These are phyloP conservation scores for Leucozona laternaria DNA, from an alignment of 2,888 invertebrate genomes.

Conservation along the genomic window DNA sequence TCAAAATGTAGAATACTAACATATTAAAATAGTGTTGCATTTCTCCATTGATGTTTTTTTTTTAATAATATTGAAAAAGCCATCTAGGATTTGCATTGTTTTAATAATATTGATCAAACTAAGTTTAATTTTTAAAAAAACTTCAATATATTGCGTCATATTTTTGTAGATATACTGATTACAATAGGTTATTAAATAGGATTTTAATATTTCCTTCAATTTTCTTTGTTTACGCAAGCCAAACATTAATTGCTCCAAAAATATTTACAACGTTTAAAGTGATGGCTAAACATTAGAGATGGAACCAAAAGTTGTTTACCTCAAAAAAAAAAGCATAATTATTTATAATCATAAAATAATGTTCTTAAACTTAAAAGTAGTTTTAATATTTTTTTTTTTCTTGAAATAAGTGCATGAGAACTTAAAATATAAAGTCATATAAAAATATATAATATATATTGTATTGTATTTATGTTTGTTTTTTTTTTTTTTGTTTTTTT, in stretches of 20 bases:
- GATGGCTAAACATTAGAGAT: slow-evolving; percentile 18
- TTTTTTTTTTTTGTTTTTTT: slow-evolving; percentile 20
- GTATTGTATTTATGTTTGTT: not conserved
- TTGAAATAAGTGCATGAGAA: slow-evolving; percentile 59
- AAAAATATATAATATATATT: slow-evolving; percentile 68
- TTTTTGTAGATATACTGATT: slow-evolving; percentile 65
- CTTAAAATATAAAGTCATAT: slow-evolving; percentile 68
- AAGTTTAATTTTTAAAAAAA: slow-evolving; percentile 49
- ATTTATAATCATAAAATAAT: slow-evolving; percentile 42
- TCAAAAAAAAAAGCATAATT: slow-evolving; percentile 1
- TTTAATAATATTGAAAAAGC: too few relatives aligned
- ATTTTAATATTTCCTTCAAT: slow-evolving; percentile 35
- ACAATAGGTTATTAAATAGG: slow-evolving; percentile 55
- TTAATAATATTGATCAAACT: not conserved
- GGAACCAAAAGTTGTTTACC: slow-evolving; percentile 5
- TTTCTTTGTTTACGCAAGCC: slow-evolving; percentile 44
- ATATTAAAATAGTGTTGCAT: too few relatives aligned
- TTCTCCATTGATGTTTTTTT: too few relatives aligned
- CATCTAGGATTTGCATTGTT: too few relatives aligned
- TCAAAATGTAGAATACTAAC: too few relatives aligned
- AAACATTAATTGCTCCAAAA: slow-evolving; percentile 26
- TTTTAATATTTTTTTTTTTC: slow-evolving; percentile 32
- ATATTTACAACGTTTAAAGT: slow-evolving; percentile 54
- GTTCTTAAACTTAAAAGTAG: slow-evolving; percentile 35
- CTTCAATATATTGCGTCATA: slow-evolving; percentile 72